Evolutionary conservation across 53 echinoderm and acorn worm species (phyloP), one percentile per base, ranked within the genome.

Genomic region (Antedon mediterranea): DNA sequence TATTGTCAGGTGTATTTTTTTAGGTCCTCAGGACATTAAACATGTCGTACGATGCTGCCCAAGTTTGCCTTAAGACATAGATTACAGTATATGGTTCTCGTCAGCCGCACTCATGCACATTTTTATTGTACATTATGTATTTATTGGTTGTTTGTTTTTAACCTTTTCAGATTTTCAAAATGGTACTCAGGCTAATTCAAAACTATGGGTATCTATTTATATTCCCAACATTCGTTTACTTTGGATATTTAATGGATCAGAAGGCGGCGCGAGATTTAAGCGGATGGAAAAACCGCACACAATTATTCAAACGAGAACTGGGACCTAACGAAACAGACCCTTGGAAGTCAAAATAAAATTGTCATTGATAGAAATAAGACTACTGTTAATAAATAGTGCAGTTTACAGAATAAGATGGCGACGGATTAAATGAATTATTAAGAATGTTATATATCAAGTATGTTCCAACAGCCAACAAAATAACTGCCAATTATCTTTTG

Each of bases 281-380:
- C 43, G 87, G 91, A 37, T 85, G 80, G 85, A 97, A 97, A 83
- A 97, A 97, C 86, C 83, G 82, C 81, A 91, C 92, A 5, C 72
- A 89, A 34, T 80, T 97, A 71, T 97, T 85, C 81, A 73, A 71
- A 72, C 79, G 90, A 71, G 86, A 92, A 82, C 86, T 97, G 23
- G 85, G 88, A 37, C 74, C 81, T 28, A 90, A 88, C 34, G 97
- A 92, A 73, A 57, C 11, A 57, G 92, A 97, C 77, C 82, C 90
- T 23, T 97, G 97, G 97, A 90, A 88, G 71, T 86, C 83, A 71
- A 32, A 31, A 28, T 71, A 32, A 72, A 71, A 31, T 34, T 28
- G 20, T 32, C 3, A 0, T 31, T 77, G 26, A 9, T 41, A 42
- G 23, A 41, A 42, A 29, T 26, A 29, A 33, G 29, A 77, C 29